A percentile compares a stretch with the other conserved stretches of the same genome.
Evolutionary conservation across 2,797 vertebrate species (phyloP).

Genomic region (Acanthurus leucopareius): DNA sequence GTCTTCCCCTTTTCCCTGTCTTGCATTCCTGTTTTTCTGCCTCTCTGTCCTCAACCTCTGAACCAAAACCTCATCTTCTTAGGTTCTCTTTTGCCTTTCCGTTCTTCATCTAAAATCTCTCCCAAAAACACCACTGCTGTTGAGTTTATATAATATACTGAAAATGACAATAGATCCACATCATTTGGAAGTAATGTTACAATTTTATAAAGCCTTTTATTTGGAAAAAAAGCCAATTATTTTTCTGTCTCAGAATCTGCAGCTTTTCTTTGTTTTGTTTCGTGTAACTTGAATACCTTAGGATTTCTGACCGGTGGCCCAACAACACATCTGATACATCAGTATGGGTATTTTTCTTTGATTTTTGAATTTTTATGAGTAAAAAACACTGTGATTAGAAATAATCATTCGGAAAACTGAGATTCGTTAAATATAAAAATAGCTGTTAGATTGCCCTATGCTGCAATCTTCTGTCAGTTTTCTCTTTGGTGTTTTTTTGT

Average conservation of each 20-base stretch:
- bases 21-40: not conserved
- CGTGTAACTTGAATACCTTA: not conserved
- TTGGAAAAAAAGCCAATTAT: too few relatives aligned
- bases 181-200: too few relatives aligned
- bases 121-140: not conserved
- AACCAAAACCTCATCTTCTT: not conserved
- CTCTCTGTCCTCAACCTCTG: not conserved
- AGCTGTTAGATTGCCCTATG: not conserved
- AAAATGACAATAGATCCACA: too few relatives aligned
- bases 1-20: not conserved
- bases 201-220: too few relatives aligned
- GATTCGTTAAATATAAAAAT: not conserved
- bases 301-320: not conserved
- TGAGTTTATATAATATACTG: not conserved
- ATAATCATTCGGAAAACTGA: not conserved
- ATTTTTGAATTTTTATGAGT: not conserved
- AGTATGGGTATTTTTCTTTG: not conserved
- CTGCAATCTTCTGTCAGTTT: not conserved
- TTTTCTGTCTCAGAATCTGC: not conserved
- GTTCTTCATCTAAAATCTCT: constrained; percentile 4
- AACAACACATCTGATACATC: not conserved
- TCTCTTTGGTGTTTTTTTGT: not conserved
- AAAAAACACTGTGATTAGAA: not conserved
- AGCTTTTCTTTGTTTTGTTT: not conserved
- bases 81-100: not conserved